phyloP scores from a whole-genome alignment of 2,797 vertebrate genomes.

The Peromyscus eremicus region DNA sequence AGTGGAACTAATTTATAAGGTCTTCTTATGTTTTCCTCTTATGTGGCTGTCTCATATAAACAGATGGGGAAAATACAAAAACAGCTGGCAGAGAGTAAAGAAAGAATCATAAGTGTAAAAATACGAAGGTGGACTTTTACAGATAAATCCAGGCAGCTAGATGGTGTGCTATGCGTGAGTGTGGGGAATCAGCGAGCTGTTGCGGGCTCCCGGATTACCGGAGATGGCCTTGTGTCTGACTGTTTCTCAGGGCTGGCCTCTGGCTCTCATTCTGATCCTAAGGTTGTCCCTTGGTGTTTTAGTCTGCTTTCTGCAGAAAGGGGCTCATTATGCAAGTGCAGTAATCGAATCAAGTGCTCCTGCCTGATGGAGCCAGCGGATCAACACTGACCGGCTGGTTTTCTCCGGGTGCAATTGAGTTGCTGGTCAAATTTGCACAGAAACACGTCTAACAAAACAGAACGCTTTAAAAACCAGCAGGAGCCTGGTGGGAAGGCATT shows the following conservation, averaged over 20 bases:
- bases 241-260: background rate
- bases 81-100: background rate
- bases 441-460: background rate
- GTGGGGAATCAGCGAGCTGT: background rate
- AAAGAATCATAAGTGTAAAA: background rate
- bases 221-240: no score
- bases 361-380: background rate
- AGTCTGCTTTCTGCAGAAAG: background rate
- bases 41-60: background rate
- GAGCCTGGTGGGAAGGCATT: background rate
- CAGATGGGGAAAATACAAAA: background rate
- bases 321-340: background rate
- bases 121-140: background rate
- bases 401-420: background rate
- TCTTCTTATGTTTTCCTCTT: background rate
- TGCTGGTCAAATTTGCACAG: background rate
- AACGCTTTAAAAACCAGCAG: slow-evolving; percentile 7
- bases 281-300: background rate
- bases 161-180: background rate
- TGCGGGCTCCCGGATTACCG: accelerated
- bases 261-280: background rate
- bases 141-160: background rate
- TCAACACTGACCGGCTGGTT: background rate
- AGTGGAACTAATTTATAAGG: background rate
- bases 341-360: background rate